phyloP scores from a whole-genome alignment of 2,797 vertebrate genomes.

The Sarcoramphus papa region DNA sequence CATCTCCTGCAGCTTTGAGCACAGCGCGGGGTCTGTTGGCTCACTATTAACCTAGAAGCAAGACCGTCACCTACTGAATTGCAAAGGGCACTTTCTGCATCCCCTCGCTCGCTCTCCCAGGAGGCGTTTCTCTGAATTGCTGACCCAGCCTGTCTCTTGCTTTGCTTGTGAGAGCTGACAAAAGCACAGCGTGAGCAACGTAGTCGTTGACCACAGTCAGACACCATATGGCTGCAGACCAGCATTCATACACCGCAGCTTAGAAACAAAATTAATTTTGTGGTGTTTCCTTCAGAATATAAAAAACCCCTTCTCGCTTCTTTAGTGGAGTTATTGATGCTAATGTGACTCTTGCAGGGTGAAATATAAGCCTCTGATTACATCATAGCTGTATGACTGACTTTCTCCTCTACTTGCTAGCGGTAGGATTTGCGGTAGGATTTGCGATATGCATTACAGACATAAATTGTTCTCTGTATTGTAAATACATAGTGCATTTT shows the following conservation, averaged over 20 bases:
- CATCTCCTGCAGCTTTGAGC: not conserved
- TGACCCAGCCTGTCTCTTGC: constrained; percentile 19
- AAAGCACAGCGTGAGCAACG: constrained; percentile 3
- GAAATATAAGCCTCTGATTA: constrained; percentile 54
- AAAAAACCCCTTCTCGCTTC: not conserved
- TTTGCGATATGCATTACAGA: not conserved
- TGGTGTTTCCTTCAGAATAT: not conserved
- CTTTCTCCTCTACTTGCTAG: constrained; percentile 7
- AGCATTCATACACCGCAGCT: not conserved
- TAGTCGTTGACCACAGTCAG: not conserved
- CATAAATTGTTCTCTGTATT: not conserved
- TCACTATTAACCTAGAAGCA: not conserved
- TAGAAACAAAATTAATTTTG: not conserved
- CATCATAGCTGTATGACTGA: constrained; percentile 21
- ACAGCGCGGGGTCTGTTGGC: not conserved
- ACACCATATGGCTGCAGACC: not conserved
- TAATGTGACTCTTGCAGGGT: constrained; percentile 18
- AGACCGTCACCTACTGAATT: not conserved
- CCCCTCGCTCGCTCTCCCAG: not conserved
- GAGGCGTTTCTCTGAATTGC: not conserved
- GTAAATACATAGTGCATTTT: constrained; percentile 1
- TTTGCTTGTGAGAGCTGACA: not conserved
- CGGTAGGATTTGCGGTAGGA: not conserved
- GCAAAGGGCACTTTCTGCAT: not conserved
- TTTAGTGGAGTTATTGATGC: not conserved